Base-by-base conservation (phyloP, 2,113 vertebrate species). In the Peromyscus leucopus region DNA sequence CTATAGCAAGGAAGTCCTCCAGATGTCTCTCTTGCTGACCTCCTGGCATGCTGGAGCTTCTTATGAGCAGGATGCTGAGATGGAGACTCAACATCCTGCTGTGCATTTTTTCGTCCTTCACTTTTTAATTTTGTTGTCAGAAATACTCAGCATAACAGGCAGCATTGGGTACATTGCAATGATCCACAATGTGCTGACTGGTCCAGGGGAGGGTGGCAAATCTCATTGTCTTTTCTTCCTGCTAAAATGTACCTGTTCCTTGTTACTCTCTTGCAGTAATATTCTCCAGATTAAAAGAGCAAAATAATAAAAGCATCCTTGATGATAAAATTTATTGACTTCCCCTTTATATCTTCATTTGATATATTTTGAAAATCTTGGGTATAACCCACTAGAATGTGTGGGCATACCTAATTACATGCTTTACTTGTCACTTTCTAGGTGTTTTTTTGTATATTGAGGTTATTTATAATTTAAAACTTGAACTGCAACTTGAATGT, bases 341-440 rank as follows among this genome's bases (percentile, higher is more conserved):
- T 90, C 85, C 46, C 16, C 75, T 83, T 93, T 84, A 86, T 7
- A 85, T 57, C 11, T 90, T 95, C 26, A 75, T 16, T 88, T 92
- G 26, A 42, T 90, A 5, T 33, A 28, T 46, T 85, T 95, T 96
- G 55, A 51, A 61, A 96, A 90, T 67, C 39, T 80, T 63, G 51
- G 5, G 19, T 71, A 13, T 15, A 13, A 90, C 85, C 39, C 21
- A 13, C 31, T 91, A 86, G 85, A 71, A 72, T 90, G 42, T 55
- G 2, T 88, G 48, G 65, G 28, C 16, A 42, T 42, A 28, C 55
- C 4, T 71, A 55, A 39, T 48, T 26, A 33, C 0, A 17, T 84
- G 78, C 89, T 98, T 95, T 95, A 51, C 95, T 79, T 51, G 93
- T 98, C 42, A 95, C 1, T 42, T 94, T 97, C 87, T 96, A 3